phyloP scores from a whole-genome alignment of 2,797 vertebrate genomes.

The Margarornis squamiger region DNA sequence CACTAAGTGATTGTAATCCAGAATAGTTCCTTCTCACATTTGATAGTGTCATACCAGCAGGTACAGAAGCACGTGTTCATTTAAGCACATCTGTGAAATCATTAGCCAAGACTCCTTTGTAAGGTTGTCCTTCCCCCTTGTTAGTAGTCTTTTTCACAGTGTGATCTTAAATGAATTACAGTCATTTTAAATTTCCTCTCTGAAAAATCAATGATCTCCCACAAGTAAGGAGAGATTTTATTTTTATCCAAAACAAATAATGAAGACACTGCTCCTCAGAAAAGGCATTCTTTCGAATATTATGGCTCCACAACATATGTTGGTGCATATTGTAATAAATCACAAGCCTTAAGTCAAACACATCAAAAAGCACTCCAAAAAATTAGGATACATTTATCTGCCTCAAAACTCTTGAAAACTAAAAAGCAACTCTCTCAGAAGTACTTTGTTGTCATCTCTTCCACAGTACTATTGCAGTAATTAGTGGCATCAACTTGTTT shows the following conservation, averaged over 20 bases:
- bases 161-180: background rate
- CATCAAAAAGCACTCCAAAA: background rate
- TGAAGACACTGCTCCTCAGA: background rate
- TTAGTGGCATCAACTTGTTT: background rate
- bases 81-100: background rate
- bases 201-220: background rate
- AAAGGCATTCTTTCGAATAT: background rate
- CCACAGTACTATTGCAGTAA: background rate
- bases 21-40: background rate
- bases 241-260: background rate
- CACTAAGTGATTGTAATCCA: background rate
- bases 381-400: background rate
- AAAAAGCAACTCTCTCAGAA: background rate
- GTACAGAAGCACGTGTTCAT: background rate
- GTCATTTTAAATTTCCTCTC: background rate
- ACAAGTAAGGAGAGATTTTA: background rate
- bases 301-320: background rate
- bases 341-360: background rate
- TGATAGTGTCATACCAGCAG: background rate
- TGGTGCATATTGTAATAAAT: background rate
- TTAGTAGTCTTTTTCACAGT: background rate
- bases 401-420: background rate
- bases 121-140: background rate
- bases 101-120: background rate
- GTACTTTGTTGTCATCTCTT: background rate